These are phyloP conservation scores for Oceanodroma tethys DNA, from an alignment of 2,113 vertebrate species.

Conservation along the genomic window DNA sequence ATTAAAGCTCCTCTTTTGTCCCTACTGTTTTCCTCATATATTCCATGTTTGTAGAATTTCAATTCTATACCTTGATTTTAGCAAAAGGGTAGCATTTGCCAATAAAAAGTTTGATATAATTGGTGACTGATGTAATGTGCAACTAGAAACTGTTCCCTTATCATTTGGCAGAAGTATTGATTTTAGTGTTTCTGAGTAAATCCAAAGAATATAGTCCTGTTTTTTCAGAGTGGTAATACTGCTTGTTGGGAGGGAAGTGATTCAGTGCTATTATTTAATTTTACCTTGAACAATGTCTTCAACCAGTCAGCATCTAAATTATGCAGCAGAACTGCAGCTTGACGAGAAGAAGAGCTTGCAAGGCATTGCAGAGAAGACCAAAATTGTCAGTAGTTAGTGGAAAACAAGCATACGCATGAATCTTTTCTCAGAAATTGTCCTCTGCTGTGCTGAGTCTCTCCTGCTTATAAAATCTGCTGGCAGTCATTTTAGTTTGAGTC, in stretches of 20 bases:
- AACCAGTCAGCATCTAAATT: background rate
- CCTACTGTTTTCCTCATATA: background rate
- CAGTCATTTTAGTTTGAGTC: background rate
- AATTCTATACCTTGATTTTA: background rate
- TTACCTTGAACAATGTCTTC: background rate
- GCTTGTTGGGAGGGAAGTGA: background rate
- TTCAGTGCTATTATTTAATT: background rate
- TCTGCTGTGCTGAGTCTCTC: background rate
- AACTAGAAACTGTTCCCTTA: background rate
- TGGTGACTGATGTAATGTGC: background rate
- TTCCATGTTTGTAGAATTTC: background rate
- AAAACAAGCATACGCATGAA: constrained; percentile 2
- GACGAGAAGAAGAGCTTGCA: background rate
- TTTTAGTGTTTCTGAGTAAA: background rate
- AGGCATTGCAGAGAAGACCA: background rate
- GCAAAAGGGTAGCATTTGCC: background rate
- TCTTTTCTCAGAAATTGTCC: constrained; percentile 25
- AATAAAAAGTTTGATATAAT: background rate
- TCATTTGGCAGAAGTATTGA: background rate
- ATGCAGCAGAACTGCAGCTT: background rate
- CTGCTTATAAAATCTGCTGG: background rate
- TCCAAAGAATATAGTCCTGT: background rate
- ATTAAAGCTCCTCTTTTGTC: background rate
- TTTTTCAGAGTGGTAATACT: background rate
- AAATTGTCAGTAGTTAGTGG: background rate